A percentile compares a stretch with the other conserved stretches of the same genome.
These are phyloP conservation scores for Charaxes varanes DNA, from an alignment of 1,140 invertebrate genomes.

Conservation along the genomic window DNA sequence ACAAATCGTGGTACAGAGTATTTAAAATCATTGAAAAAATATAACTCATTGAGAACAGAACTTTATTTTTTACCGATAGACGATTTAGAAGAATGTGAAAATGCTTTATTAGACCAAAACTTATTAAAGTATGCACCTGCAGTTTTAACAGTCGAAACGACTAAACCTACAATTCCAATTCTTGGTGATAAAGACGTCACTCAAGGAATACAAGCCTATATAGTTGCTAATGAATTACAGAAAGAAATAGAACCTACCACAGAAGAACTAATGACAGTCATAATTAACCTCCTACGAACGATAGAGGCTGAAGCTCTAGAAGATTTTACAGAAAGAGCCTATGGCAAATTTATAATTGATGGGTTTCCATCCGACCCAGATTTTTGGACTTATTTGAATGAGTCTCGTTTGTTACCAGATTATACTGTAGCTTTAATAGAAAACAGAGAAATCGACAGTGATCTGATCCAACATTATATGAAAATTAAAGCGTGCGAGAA, in stretches of 20 bases:
- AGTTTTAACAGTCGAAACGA: constrained; percentile 28
- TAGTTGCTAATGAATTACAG: constrained; percentile 51
- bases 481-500: constrained; percentile 38
- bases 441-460: constrained; percentile 58
- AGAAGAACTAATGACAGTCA: constrained; percentile 53
- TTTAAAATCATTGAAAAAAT: constrained; percentile 17
- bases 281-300: constrained; percentile 48
- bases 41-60: constrained; percentile 22
- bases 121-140: constrained; percentile 41
- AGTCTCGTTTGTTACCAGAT: constrained; percentile 67
- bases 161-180: constrained; percentile 40
- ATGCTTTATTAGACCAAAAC: constrained; percentile 23
- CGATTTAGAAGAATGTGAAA: constrained; percentile 37
- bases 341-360: constrained; percentile 76
- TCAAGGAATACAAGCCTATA: constrained; percentile 45
- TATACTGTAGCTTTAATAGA: constrained; percentile 71
- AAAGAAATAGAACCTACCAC: constrained; percentile 45
- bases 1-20: constrained; percentile 4
- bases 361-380: constrained; percentile 70
- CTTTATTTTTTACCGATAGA: constrained; percentile 42
- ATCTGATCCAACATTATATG: constrained; percentile 48
- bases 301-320: constrained; percentile 44
- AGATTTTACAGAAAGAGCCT: constrained; percentile 30
- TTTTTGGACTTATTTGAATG: constrained; percentile 58
- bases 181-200: constrained; percentile 54